Conservation (phyloP, 2,797 vertebrate genomes). For the Darevskia nairensis region DNA sequence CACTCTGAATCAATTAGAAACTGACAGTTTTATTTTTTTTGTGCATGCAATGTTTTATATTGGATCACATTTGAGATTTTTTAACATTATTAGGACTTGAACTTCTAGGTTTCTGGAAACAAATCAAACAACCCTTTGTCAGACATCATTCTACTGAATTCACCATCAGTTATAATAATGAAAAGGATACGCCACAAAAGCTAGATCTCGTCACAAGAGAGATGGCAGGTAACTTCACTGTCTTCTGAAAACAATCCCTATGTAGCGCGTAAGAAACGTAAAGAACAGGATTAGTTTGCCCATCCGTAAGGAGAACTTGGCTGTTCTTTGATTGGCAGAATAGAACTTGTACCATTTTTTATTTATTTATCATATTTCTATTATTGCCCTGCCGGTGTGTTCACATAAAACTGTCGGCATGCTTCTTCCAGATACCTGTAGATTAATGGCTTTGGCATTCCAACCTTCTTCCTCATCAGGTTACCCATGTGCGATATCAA, state of each 20-base stretch:
- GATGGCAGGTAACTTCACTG: conserved; percentile 82
- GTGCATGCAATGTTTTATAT: background rate
- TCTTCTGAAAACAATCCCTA: fast-evolving
- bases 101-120: conserved; percentile 86
- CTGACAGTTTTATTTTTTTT: background rate
- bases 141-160: conserved; percentile 87
- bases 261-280: background rate
- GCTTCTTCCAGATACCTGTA: conserved; percentile 29
- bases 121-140: conserved; percentile 85
- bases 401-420: background rate
- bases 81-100: background rate
- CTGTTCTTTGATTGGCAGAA: background rate
- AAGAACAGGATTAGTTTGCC: background rate
- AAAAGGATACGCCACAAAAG: conserved; percentile 84
- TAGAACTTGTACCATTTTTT: background rate
- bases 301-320: background rate
- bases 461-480: conserved; percentile 21
- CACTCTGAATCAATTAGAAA: background rate
- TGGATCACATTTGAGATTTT: background rate
- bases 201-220: conserved; percentile 86
- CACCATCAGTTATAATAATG: conserved; percentile 87
- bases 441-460: conserved; percentile 12
- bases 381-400: background rate
- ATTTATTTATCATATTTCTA: background rate
- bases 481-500: conserved; percentile 28